These are phyloP conservation scores for Hemithea aestivaria DNA, from an alignment of 2,888 invertebrate genomes.

Conservation along the genomic window DNA sequence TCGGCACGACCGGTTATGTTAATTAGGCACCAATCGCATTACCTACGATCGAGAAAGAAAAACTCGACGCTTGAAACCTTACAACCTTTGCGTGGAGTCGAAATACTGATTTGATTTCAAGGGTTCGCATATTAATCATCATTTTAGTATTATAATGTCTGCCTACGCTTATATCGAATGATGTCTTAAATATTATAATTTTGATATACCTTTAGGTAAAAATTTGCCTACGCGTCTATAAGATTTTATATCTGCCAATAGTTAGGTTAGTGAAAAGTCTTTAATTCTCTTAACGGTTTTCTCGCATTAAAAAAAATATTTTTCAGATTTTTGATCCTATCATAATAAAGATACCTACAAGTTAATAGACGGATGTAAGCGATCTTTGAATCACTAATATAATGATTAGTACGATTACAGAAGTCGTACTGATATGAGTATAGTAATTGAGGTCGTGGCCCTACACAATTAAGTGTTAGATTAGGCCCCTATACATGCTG, in stretches of 20 bases:
- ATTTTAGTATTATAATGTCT: too few relatives aligned
- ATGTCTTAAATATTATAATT: too few relatives aligned
- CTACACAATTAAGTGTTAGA: conserved; percentile 44
- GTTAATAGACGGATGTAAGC: conserved; percentile 48
- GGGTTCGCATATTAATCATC: too few relatives aligned
- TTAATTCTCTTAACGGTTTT: too few relatives aligned
- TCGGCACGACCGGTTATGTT: conserved; percentile 55
- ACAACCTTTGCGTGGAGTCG: neutral
- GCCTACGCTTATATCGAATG: too few relatives aligned
- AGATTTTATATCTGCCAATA: too few relatives aligned
- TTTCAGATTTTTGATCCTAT: too few relatives aligned
- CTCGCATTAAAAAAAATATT: too few relatives aligned
- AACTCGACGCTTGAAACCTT: conserved; percentile 18
- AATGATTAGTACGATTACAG: conserved; percentile 61
- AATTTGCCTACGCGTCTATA: too few relatives aligned
- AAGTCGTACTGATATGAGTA: conserved; percentile 26
- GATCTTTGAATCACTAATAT: conserved; percentile 57
- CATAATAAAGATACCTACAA: too few relatives aligned
- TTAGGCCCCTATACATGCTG: conserved; percentile 27
- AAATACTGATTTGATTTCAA: conserved; percentile 6
- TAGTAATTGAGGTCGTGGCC: conserved; percentile 64
- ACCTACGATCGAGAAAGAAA: conserved; percentile 37
- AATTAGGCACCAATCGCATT: conserved; percentile 44
- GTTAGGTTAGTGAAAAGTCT: too few relatives aligned
- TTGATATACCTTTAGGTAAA: too few relatives aligned